phyloP scores from a whole-genome alignment of 2,797 vertebrate species.

The Parambassis ranga region DNA sequence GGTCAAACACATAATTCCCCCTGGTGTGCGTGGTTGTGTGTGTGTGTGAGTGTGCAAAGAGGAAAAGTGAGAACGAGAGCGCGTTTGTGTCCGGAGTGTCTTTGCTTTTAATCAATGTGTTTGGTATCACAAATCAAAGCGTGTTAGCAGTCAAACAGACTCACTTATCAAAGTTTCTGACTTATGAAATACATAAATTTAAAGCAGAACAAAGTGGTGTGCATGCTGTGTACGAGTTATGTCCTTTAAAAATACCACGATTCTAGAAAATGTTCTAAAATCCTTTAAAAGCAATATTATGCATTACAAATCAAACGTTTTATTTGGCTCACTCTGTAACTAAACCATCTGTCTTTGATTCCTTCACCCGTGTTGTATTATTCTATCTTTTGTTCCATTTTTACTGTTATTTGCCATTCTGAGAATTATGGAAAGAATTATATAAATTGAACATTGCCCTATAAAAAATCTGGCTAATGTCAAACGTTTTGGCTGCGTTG shows the following conservation, averaged over 20 bases:
- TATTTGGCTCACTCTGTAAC: slow-evolving; percentile 21
- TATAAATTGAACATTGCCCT: slow-evolving; percentile 18
- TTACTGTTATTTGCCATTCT: slow-evolving; percentile 35
- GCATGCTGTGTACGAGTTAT: slow-evolving; percentile 7
- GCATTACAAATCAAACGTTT: slow-evolving; percentile 44
- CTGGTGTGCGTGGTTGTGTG: neutral
- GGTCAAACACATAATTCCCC: slow-evolving; percentile 27
- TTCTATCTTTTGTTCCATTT: slow-evolving; percentile 40
- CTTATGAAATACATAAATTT: slow-evolving; percentile 25
- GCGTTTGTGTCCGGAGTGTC: slow-evolving; percentile 22
- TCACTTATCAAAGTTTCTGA: slow-evolving; percentile 33
- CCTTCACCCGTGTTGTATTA: slow-evolving; percentile 2
- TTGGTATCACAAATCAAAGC: slow-evolving; percentile 50
- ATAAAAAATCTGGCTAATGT: slow-evolving; percentile 10
- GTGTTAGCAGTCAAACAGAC: slow-evolving; percentile 39
- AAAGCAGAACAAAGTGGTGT: neutral
- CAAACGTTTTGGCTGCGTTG: neutral
- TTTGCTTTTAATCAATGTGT: slow-evolving; percentile 57
- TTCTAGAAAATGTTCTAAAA: slow-evolving; percentile 28
- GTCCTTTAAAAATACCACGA: slow-evolving; percentile 17
- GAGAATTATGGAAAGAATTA: slow-evolving; percentile 43
- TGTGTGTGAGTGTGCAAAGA: neutral
- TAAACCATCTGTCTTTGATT: slow-evolving; percentile 55
- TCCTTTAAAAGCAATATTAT: slow-evolving; percentile 32
- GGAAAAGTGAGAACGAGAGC: slow-evolving; percentile 5